Percentiles rank a stretch among this genome's conserved stretches.
Evolutionary conservation across 2,888 invertebrate species (phyloP).

Genomic region (Ectemnius lituratus): DNA sequence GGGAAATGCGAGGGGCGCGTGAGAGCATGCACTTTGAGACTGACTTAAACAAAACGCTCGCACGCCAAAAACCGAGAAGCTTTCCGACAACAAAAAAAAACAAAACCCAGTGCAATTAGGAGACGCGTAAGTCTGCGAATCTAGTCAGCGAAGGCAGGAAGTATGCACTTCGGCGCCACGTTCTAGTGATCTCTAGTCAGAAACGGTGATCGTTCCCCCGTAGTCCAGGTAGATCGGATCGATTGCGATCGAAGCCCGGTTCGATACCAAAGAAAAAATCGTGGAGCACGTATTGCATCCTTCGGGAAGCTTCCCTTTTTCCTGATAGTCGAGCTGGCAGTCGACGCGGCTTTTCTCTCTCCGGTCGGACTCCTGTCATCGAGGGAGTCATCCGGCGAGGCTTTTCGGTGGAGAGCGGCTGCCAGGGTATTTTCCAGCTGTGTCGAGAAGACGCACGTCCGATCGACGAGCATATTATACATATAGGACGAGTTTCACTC

Average conservation of each 20-base stretch:
- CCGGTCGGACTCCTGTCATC: not conserved
- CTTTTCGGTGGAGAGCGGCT: conserved; percentile 2
- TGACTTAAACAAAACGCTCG: conserved; percentile 50
- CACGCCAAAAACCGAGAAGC: conserved; percentile 31
- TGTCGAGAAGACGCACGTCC: conserved; percentile 34
- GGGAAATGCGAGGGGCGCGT: not conserved
- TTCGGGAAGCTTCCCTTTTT: not conserved
- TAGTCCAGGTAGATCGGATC: conserved; percentile 24
- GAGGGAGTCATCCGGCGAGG: not conserved
- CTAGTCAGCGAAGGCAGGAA: conserved; percentile 47
- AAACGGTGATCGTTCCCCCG: conserved; percentile 17
- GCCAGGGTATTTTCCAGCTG: conserved; percentile 13
- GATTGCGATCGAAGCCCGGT: conserved; percentile 23
- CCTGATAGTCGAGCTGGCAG: conserved; percentile 3
- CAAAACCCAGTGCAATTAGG: conserved; percentile 50
- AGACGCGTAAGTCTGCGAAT: conserved; percentile 39
- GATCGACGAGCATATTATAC: conserved; percentile 44
- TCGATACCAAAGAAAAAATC: conserved; percentile 11
- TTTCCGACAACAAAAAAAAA: conserved; percentile 28
- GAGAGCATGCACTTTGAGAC: conserved; percentile 44
- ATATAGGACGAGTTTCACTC: conserved; percentile 51
- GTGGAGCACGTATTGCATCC: not conserved
- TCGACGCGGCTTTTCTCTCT: not conserved
- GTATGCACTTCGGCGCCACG: conserved; percentile 2
- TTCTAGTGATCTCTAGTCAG: conserved; percentile 46